Evolutionary conservation across 2,113 vertebrate species (phyloP), one percentile per base, ranked within the genome.

Genomic region (Phoenicopterus ruber): DNA sequence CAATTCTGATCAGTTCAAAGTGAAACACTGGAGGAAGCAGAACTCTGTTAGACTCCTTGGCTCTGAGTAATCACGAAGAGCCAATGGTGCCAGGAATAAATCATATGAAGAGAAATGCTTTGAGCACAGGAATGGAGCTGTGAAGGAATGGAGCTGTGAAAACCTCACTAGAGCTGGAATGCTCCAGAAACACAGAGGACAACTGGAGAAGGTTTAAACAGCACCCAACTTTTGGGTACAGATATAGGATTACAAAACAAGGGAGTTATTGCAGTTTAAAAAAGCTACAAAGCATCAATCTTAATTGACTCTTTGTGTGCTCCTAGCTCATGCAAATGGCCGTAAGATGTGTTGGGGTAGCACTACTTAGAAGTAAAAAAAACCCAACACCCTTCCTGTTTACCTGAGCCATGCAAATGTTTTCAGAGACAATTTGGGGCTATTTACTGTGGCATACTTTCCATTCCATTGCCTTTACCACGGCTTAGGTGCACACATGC

Each of bases 71-170:
- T 91, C 52, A 59, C 0, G 2, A 85, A 86, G 54, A 95, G 46
- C n/a, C 65, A 82, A 20, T 82, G 65, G n/a, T 94, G 78, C 69
- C 90, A 95, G 84, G 63, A 96, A 89, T 31, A 96, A 93, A 93
- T 83, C 67, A 72, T 32, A 91, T 72, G 62, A 80, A 94, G 38
- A 91, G 18, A 83, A 91, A 93, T 89, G 84, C 46, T 93, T 42
- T 74, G 31, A 81, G 36, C 15, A 89, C 21, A 66, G 69, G 63
- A 86, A 86, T 66, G 72, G 54, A 94, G 15, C 63, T 93, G 46
- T 84, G 59, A 95, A 94, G 69, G 63, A 86, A 86, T 66, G 72
- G 54, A 94, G 15, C 63, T 93, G 46, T 84, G 59, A 95, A 94
- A 91, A 77, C 50, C 24, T 87, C 47, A 21, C 20, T 79, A n/a